These are phyloP conservation scores for Lithophane semibrunnea DNA, from an alignment of 2,888 invertebrate species.

Conservation along the genomic window DNA sequence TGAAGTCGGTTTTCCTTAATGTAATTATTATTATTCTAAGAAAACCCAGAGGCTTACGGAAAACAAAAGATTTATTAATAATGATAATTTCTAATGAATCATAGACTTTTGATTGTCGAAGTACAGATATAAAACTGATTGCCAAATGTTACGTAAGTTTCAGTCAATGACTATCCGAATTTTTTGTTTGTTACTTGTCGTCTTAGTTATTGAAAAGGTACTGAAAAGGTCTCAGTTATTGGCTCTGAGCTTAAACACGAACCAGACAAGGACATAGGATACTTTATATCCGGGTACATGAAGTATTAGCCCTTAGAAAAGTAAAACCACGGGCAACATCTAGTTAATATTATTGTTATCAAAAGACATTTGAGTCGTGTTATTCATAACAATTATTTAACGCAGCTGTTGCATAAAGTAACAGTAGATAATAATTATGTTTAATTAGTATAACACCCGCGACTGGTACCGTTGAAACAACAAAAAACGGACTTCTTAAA, in stretches of 20 bases:
- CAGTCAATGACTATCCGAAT: background rate
- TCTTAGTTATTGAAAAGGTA: background rate
- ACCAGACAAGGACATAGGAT: background rate
- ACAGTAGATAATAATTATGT: slow-evolving; percentile 52
- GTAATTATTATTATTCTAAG: slow-evolving; percentile 39
- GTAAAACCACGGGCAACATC: background rate
- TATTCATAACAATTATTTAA: slow-evolving; percentile 41
- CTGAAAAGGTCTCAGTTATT: background rate
- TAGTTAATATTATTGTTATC: slow-evolving; percentile 25
- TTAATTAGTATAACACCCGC: slow-evolving; percentile 27
- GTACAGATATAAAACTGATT: slow-evolving; percentile 29
- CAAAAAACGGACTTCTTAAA: slow-evolving; percentile 30
- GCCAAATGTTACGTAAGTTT: slow-evolving; percentile 8
- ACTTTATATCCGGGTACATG: background rate
- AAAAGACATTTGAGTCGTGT: slow-evolving; percentile 21
- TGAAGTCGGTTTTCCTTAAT: slow-evolving; percentile 45
- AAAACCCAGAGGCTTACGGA: slow-evolving; percentile 30
- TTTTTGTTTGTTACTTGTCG: background rate
- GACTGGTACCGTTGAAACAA: slow-evolving; percentile 47
- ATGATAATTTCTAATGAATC: slow-evolving; percentile 20
- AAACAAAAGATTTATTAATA: slow-evolving; percentile 28
- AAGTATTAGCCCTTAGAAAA: background rate
- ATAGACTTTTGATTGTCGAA: background rate
- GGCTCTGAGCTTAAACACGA: background rate
- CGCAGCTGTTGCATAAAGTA: slow-evolving; percentile 49